Evolutionary conservation across 2,797 vertebrate species (phyloP), one percentile per base, ranked within the genome.

Genomic region (Danio choprae): DNA sequence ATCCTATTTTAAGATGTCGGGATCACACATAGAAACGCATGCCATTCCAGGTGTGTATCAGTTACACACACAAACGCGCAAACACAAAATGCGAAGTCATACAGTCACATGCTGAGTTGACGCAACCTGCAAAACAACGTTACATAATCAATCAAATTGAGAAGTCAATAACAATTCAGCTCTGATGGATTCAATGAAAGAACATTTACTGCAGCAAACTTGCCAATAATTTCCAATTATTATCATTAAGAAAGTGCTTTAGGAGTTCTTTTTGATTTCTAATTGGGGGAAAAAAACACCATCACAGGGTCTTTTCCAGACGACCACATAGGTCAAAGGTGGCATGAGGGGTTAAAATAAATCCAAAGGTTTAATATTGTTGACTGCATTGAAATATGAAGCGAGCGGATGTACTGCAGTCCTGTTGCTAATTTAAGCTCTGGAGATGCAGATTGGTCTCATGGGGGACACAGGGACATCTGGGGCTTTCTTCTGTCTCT

Each of bases 361-460:
- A 58, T 59, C 12, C 15, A 7, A 41, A 59, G 38, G 36, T 58
- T 22, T 73, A 20, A 64, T 60, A 40, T 58, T 64, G 69, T 51
- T 10, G 16, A 64, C 59, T 44, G 43, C 64, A 62, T 29, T 82
- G 60, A 78, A 78, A 78, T 43, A 7, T n/a, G 43, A 82, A 50
- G 9, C 11, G 11, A 59, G 40, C 1, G 20, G 41, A 59, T 55
- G 55, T 56, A 18, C 62, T 55, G 63, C 69, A 18, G 43, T 67
- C 43, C 64, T 44, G 22, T 74, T 7, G 70, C 81, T 82, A 78
- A 65, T 50, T 73, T 78, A 7, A 82, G 51, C 16, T 56, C 41
- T 41, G 20, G 5, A 64, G 40, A 62, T 40, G 44, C 81, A 65
- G 60, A 67, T 60, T 44, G 43, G 15, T 51, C 16, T 36, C 9